phyloP scores from a whole-genome alignment of 2,113 vertebrate species.

The Sula dactylatra region DNA sequence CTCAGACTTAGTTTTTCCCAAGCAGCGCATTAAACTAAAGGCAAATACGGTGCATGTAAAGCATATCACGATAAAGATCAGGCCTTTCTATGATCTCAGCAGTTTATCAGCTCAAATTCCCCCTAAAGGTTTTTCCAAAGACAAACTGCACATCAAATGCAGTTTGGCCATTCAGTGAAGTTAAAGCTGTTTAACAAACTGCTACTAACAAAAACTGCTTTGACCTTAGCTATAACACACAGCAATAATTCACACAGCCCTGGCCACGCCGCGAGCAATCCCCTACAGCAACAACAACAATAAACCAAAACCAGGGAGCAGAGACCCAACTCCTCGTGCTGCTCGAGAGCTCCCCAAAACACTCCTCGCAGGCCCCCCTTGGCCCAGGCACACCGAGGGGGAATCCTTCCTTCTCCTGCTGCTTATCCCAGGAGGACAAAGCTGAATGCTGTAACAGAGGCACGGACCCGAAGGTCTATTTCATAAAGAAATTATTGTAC shows the following conservation, averaged over 20 bases:
- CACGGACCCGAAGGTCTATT: rapidly evolving
- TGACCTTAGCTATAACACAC: rapidly evolving
- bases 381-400: neutral
- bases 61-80: rapidly evolving
- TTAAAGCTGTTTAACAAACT: neutral
- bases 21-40: neutral
- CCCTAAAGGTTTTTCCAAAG: neutral
- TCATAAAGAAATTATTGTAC: rapidly evolving
- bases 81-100: neutral
- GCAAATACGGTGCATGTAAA: neutral
- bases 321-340: rapidly evolving
- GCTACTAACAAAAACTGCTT: neutral
- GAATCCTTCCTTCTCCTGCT: neutral
- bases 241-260: neutral
- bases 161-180: neutral
- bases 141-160: neutral
- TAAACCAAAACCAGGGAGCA: rapidly evolving
- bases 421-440: neutral
- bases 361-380: neutral
- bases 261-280: rapidly evolving
- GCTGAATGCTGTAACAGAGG: rapidly evolving
- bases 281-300: neutral
- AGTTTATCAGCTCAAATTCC: neutral
- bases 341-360: neutral
- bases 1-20: neutral